Evolutionary conservation across 2,888 invertebrate species (phyloP).

Genomic region (Synergus gifuensis): DNA sequence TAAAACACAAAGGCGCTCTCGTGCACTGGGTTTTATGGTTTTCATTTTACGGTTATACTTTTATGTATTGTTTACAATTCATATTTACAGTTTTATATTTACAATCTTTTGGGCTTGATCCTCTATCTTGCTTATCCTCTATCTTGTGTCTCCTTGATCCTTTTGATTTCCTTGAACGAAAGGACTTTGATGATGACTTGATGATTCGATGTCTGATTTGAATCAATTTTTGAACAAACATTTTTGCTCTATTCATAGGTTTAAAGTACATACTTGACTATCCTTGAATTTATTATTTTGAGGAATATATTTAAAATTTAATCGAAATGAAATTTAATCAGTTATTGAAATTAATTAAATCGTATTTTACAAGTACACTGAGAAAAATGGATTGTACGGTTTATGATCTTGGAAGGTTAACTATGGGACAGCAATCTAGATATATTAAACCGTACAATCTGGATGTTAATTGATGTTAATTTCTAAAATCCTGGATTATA

Average conservation of each 20-base stretch:
- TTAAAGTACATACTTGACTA: background rate
- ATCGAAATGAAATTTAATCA: background rate
- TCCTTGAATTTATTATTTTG: background rate
- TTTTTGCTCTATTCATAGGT: background rate
- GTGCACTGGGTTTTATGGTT: conserved; percentile 17
- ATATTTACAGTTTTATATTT: conserved; percentile 37
- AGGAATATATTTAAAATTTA: background rate
- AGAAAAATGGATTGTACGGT: too few relatives aligned
- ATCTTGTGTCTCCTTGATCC: background rate
- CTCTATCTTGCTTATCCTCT: background rate
- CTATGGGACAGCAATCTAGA: too few relatives aligned
- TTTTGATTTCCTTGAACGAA: background rate
- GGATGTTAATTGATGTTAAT: too few relatives aligned
- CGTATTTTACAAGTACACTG: background rate
- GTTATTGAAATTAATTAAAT: background rate
- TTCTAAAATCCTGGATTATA: too few relatives aligned
- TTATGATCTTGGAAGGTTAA: too few relatives aligned
- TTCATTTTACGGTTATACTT: conserved; percentile 12
- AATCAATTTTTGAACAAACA: background rate
- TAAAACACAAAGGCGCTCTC: conserved; percentile 2
- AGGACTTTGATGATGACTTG: background rate
- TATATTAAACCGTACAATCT: too few relatives aligned
- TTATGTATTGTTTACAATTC: conserved; percentile 24
- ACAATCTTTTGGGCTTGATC: background rate
- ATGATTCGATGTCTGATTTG: background rate